These are phyloP conservation scores for Petrocephalus zakoni DNA, from an alignment of 2,113 vertebrate species.

Conservation along the genomic window DNA sequence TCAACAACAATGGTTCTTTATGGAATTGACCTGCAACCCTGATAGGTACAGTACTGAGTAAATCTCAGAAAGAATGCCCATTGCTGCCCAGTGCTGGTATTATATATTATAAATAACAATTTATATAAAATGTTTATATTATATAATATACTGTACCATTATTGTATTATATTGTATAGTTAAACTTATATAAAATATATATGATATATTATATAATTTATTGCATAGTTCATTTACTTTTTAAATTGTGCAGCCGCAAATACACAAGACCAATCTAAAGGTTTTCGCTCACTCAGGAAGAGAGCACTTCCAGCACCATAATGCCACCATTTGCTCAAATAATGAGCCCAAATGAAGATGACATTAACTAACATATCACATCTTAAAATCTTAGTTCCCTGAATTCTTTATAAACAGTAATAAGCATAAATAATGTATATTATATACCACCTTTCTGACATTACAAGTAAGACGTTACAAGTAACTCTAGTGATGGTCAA, in stretches of 20 bases:
- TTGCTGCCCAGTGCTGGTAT: not conserved
- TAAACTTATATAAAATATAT: constrained; percentile 1
- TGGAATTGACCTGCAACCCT: not conserved
- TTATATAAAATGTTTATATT: not conserved
- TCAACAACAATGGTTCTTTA: not conserved
- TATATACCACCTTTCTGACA: not conserved
- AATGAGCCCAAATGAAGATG: not conserved
- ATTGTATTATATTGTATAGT: not conserved
- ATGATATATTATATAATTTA: not conserved
- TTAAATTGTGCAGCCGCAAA: not conserved
- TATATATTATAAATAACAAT: not conserved
- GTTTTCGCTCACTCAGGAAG: not conserved
- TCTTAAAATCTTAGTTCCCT: constrained; percentile 22
- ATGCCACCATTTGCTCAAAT: not conserved
- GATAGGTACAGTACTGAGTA: not conserved
- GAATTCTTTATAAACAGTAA: constrained; percentile 31
- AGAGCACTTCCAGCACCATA: not conserved
- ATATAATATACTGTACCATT: not conserved
- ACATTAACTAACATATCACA: not conserved
- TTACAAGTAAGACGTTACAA: not conserved
- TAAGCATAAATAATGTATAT: constrained; percentile 13
- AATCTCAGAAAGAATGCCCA: not conserved
- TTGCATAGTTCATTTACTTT: not conserved
- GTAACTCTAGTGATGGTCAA: not conserved
- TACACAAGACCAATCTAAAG: not conserved